Evolutionary conservation across 64 coral and sea anemone genomes (phyloP), one percentile per base, ranked within the genome.

Genomic region (Stichodactyla helianthus): DNA sequence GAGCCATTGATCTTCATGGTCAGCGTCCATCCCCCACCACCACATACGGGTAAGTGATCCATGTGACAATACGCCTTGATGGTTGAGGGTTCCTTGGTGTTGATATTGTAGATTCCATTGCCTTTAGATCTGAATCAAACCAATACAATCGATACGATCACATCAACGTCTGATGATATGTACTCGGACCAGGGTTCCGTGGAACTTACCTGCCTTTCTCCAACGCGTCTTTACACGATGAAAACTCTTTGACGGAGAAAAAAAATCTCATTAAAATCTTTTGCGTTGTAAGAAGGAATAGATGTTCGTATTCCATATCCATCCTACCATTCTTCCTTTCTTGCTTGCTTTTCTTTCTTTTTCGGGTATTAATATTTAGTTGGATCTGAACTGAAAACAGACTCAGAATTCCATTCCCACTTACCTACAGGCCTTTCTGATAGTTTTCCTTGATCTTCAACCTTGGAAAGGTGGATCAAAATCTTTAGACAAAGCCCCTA

Each of bases 21-120:
- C 82, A 84, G 82, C 82, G 82, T 84, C 82, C 82, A 84, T 84
- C 82, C 82, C 59, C 82, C 82, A 61, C 55, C 59, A 53, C 82
- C 82, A 19, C 82, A 84, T 57, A 15, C 23, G 5, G 54, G 35
- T 17, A 35, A 20, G 1, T 25, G 15, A 22, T 63, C 59, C 82
- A 84, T 84, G 26, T 84, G 54, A 84, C 82, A 84, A 59, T 59
- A 84, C 55, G 59, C 44, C 59, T 7, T 57, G 44, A 12, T 55
- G 14, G 5, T 63, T 13, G 50, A 19, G 18, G 82, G 0, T 15
- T 84, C 0, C 2, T 58, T 53, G 10, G 82, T 83, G 0, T 35
- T 55, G 83, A 84, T 57, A 35, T 84, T 84, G 55, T 84, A 84
- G 16, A 54, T 15, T 52, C 78, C 78, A 54, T 81, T 74, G 11